These are phyloP conservation scores for Pavo muticus DNA, from an alignment of 2,113 vertebrate species.

Conservation along the genomic window DNA sequence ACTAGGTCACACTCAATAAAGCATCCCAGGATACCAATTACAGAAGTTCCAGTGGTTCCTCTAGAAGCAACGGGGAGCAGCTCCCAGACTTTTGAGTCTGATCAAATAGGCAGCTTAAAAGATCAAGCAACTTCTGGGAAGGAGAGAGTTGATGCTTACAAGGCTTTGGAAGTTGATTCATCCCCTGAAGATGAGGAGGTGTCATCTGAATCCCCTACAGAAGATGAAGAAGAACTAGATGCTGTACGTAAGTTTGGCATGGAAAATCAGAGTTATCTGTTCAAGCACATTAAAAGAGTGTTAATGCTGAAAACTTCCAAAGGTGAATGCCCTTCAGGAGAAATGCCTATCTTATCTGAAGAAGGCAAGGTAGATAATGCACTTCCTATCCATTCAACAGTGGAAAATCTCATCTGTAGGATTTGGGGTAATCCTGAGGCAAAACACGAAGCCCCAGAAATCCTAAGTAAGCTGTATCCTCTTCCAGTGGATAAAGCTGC, in stretches of 20 bases:
- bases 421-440: constrained; percentile 57
- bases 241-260: constrained; percentile 46
- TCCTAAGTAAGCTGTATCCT: constrained; percentile 42
- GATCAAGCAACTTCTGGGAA: not conserved
- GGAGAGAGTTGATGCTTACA: not conserved
- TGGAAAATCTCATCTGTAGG: constrained; percentile 56
- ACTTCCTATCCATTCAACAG: constrained; percentile 59
- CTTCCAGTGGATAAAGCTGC: constrained; percentile 50
- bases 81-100: constrained; percentile 11
- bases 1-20: not conserved
- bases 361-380: constrained; percentile 31
- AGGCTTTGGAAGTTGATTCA: not conserved
- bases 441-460: constrained; percentile 36
- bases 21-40: not conserved
- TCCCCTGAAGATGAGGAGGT: not conserved
- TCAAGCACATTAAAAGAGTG: constrained; percentile 48
- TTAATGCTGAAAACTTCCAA: constrained; percentile 44
- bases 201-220: not conserved
- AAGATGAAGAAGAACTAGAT: constrained; percentile 31
- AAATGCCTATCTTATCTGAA: not conserved
- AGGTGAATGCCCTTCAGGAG: constrained; percentile 10
- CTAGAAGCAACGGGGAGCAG: constrained; percentile 17
- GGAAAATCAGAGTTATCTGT: constrained; percentile 53
- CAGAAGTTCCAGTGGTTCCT: constrained; percentile 42
- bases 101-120: not conserved